phyloP scores from a whole-genome alignment of 2,113 vertebrate genomes.

The Neolamprologus falcicula region DNA sequence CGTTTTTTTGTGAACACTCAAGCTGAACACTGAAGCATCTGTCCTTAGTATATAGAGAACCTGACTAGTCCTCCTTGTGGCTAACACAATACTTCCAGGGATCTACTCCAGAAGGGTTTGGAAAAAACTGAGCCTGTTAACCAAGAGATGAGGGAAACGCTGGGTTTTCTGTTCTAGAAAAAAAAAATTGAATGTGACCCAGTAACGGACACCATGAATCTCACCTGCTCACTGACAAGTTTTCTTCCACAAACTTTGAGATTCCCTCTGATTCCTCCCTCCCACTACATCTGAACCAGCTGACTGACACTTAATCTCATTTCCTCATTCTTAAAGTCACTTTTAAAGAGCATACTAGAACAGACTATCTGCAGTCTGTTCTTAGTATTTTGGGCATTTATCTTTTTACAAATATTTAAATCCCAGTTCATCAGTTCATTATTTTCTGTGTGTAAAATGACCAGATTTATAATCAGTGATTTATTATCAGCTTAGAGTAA shows the following conservation, averaged over 20 bases:
- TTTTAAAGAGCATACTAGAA: background rate
- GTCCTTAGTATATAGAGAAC: background rate
- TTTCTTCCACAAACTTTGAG: background rate
- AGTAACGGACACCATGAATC: background rate
- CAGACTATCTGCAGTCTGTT: background rate
- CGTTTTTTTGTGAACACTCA: background rate
- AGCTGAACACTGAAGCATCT: background rate
- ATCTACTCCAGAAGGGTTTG: background rate
- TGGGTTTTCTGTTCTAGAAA: background rate
- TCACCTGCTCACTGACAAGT: background rate
- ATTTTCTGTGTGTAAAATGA: background rate
- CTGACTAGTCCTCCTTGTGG: background rate
- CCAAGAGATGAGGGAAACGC: background rate
- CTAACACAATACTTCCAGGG: background rate
- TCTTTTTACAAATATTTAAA: background rate
- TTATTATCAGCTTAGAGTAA: background rate
- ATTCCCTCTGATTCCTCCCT: background rate
- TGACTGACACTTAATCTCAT: background rate
- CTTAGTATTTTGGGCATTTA: background rate
- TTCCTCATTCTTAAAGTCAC: background rate
- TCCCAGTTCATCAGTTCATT: background rate
- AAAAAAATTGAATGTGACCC: background rate
- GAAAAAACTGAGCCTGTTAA: background rate
- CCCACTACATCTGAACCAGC: background rate
- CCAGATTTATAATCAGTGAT: background rate